A percentile compares a stretch with the other conserved stretches of the same genome.
Conservation (phyloP, 64 coral and sea anemone species). For the Stichodactyla helianthus region DNA sequence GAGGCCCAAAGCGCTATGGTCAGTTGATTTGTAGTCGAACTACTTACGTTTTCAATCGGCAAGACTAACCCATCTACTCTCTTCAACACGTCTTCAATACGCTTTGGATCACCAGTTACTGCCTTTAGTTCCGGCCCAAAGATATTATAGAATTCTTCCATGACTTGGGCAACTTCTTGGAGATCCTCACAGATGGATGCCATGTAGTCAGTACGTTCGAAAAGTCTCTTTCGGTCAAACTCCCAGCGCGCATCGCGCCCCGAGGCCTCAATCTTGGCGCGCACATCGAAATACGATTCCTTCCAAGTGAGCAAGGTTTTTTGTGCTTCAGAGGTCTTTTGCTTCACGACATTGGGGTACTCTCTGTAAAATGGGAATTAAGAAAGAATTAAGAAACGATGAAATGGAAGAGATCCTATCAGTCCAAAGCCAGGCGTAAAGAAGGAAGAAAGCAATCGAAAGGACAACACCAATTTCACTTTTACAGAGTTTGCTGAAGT, state of each 20-base stretch:
- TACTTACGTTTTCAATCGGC: slow-evolving; percentile 96
- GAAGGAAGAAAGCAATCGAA: too few species aligned
- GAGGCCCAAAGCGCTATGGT: too few species aligned
- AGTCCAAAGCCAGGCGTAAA: too few species aligned
- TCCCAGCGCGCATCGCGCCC: slow-evolving; percentile 97
- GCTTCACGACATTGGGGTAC: slow-evolving; percentile 64
- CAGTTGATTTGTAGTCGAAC: too few species aligned
- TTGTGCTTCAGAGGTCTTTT: slow-evolving; percentile 88
- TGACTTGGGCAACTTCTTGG: slow-evolving; percentile 88
- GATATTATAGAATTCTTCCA: slow-evolving; percentile 99
- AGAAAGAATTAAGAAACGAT: too few species aligned
- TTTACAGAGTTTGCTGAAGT: too few species aligned
- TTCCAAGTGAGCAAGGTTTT: slow-evolving; percentile 89
- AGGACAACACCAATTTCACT: too few species aligned
- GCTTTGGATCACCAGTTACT: slow-evolving; percentile 95
- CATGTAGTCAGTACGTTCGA: slow-evolving; percentile 98
- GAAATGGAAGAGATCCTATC: too few species aligned
- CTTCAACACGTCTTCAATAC: slow-evolving; percentile 97
- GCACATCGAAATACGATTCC: slow-evolving; percentile 93
- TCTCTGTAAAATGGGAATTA: slow-evolving; percentile 36
- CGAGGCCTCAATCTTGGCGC: slow-evolving; percentile 95
- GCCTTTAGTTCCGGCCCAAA: slow-evolving; percentile 98
- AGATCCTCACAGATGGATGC: slow-evolving; percentile 94
- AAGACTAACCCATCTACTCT: slow-evolving; percentile 90
- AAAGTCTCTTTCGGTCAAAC: slow-evolving; percentile 91